Conservation (phyloP, 2,797 vertebrate genomes). For the Sebastes paucispinis region DNA sequence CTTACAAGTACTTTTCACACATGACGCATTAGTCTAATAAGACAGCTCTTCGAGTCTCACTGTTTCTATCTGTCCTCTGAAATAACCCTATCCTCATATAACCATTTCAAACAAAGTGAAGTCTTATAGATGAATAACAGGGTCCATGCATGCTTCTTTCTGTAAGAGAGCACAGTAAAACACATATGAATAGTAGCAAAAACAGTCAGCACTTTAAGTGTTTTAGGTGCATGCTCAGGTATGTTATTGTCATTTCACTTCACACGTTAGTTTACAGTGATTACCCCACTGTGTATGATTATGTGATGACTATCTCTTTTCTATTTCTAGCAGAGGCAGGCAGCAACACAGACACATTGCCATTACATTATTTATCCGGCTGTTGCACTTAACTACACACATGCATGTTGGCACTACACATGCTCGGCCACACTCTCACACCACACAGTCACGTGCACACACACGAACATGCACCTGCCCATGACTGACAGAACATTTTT, state of each 20-base stretch:
- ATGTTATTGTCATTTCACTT: not conserved
- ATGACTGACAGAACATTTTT: conserved; percentile 31
- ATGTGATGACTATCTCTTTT: not conserved
- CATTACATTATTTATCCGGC: conserved; percentile 49
- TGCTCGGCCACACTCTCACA: not conserved
- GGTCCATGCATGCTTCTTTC: not conserved
- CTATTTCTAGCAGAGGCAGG: not conserved
- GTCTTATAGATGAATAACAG: not conserved
- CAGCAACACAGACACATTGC: conserved; percentile 7
- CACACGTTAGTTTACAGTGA: not conserved
- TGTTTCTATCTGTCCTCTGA: not conserved
- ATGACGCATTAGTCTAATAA: conserved; percentile 18
- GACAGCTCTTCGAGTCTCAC: conserved; percentile 18
- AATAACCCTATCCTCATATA: not conserved
- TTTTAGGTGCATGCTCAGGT: not conserved
- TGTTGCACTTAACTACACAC: conserved; percentile 31
- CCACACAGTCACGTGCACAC: not conserved
- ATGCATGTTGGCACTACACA: not conserved
- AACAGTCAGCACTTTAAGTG: not conserved
- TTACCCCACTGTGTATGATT: not conserved
- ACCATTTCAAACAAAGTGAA: not conserved
- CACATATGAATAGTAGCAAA: not conserved
- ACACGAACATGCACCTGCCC: conserved; percentile 30
- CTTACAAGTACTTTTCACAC: conserved; percentile 31
- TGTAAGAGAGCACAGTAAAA: not conserved